Conservation (phyloP, 2,113 vertebrate genomes). For the Tragelaphus strepsiceros region DNA sequence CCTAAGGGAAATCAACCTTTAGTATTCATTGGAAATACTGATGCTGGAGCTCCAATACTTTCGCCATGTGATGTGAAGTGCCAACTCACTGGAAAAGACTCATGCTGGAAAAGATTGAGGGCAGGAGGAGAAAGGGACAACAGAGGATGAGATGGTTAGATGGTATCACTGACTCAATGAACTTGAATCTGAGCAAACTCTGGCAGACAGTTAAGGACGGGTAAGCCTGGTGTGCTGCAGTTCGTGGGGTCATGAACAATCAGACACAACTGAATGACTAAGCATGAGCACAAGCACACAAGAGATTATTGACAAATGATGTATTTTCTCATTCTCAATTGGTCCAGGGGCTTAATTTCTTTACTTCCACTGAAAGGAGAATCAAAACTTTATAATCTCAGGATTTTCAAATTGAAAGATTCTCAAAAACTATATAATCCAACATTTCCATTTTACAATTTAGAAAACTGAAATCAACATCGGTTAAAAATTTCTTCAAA, state of each 20-base stretch:
- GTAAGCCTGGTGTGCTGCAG: background rate
- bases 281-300: background rate
- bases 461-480: background rate
- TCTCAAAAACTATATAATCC: background rate
- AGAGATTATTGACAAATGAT: background rate
- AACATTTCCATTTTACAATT: background rate
- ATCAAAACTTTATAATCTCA: background rate
- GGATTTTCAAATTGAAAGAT: background rate
- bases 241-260: rapidly evolving
- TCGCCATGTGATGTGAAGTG: background rate
- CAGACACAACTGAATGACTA: background rate
- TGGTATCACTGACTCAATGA: background rate
- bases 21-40: background rate
- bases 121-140: background rate
- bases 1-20: background rate
- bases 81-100: background rate
- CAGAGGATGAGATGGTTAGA: background rate
- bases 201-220: background rate
- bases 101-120: background rate
- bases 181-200: background rate
- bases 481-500: background rate
- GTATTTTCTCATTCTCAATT: background rate
- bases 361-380: background rate
- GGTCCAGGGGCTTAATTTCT: background rate
- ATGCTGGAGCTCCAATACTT: background rate